Percentiles rank a stretch among this genome's conserved stretches.
These are phyloP conservation scores for Sylvia atricapilla DNA, from an alignment of 2,113 vertebrate genomes.

Conservation along the genomic window DNA sequence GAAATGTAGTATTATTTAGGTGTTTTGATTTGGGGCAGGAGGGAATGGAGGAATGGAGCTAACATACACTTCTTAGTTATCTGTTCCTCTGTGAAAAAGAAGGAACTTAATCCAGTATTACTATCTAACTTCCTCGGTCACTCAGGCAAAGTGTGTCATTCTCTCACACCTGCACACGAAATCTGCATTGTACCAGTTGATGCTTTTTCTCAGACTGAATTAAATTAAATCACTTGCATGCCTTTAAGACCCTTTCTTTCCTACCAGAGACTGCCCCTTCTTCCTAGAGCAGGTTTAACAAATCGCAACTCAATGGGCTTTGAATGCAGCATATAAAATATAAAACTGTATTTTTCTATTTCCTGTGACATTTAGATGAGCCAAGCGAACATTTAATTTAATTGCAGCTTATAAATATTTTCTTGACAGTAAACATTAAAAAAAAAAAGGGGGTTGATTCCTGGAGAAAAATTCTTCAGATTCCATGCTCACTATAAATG, in stretches of 20 bases:
- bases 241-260: not conserved
- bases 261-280: not conserved
- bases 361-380: not conserved
- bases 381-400: not conserved
- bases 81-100: not conserved
- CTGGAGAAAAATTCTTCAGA: not conserved
- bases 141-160: not conserved
- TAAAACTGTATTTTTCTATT: not conserved
- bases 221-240: conserved; percentile 33
- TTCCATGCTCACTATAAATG: not conserved
- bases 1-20: not conserved
- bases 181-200: not conserved
- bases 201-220: conserved; percentile 8
- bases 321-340: not conserved
- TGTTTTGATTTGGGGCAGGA: not conserved
- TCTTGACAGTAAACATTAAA: not conserved
- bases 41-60: not conserved
- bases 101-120: not conserved
- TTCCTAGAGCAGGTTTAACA: not conserved
- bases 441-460: not conserved
- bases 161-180: not conserved
- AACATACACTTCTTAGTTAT: not conserved
- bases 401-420: not conserved
- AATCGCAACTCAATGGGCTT: not conserved
- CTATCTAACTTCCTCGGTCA: not conserved